Percentiles rank a stretch among this genome's conserved stretches.
These are phyloP conservation scores for Perodicticus potto DNA, from an alignment of 2,797 vertebrate genomes.

Conservation along the genomic window DNA sequence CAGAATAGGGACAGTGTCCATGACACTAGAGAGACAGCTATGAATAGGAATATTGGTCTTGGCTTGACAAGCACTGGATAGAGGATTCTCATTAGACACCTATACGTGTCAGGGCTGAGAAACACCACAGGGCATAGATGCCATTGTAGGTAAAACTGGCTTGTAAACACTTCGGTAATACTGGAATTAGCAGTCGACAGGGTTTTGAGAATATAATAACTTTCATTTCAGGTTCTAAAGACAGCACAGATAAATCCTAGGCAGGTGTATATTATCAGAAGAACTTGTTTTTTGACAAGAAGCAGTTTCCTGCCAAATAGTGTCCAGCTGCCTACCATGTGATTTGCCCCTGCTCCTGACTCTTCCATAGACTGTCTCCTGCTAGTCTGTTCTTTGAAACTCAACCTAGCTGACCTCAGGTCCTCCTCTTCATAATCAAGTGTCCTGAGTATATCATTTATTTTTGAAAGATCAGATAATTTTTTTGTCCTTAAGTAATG, in stretches of 20 bases:
- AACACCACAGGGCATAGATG: constrained; percentile 20
- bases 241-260: background rate
- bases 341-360: background rate
- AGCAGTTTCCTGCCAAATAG: background rate
- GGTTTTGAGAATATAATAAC: constrained; percentile 20
- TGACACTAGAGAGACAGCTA: background rate
- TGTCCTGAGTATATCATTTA: background rate
- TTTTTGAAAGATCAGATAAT: background rate
- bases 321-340: background rate
- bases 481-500: background rate
- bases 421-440: background rate
- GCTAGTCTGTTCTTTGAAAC: background rate
- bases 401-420: background rate
- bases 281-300: constrained; percentile 49
- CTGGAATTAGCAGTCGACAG: constrained; percentile 31
- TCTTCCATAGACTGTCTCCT: background rate
- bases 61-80: background rate
- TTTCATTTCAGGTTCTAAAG: background rate
- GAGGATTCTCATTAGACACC: background rate
- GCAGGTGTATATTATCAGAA: background rate
- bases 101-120: background rate
- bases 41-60: background rate
- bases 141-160: constrained; percentile 41
- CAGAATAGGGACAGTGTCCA: background rate
- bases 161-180: constrained; percentile 24